These are phyloP conservation scores for Zaprionus capensis DNA, from an alignment of 1,140 invertebrate genomes.

Conservation along the genomic window DNA sequence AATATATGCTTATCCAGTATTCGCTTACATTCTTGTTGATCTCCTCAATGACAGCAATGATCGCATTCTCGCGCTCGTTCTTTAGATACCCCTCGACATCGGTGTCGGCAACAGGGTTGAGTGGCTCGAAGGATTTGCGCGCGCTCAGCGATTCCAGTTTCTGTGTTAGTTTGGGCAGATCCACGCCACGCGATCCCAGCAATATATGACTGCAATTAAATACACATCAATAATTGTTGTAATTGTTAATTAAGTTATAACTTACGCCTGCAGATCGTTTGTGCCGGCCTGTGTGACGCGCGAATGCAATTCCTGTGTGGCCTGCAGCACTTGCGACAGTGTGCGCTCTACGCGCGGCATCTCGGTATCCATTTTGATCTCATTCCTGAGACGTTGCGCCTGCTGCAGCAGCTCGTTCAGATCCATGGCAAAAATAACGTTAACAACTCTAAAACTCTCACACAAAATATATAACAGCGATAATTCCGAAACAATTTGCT, in stretches of 20 bases:
- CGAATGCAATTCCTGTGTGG: conserved; percentile 94
- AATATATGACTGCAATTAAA: conserved; percentile 90
- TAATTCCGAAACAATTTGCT: not conserved
- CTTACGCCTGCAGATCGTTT: conserved; percentile 97
- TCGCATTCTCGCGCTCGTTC: conserved; percentile 97
- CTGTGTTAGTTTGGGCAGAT: conserved; percentile 95
- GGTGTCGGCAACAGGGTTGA: conserved; percentile 94
- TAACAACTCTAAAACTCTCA: not conserved
- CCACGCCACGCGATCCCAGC: conserved; percentile 95
- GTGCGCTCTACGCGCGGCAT: conserved; percentile 95
- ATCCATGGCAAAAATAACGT: conserved; percentile 84
- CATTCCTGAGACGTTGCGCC: conserved; percentile 95
- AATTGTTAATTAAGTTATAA: conserved; percentile 34
- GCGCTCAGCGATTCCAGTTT: conserved; percentile 95
- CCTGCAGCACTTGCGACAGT: conserved; percentile 95
- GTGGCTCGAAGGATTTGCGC: conserved; percentile 93
- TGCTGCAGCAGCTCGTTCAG: conserved; percentile 94
- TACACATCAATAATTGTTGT: not conserved
- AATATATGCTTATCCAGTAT: not conserved
- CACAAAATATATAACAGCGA: not conserved
- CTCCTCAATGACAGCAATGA: conserved; percentile 95
- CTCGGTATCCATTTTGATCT: conserved; percentile 93
- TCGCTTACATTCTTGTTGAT: conserved; percentile 91
- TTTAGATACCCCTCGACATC: conserved; percentile 95
- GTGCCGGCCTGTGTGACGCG: conserved; percentile 92